Evolutionary conservation across 2,797 vertebrate species (phyloP).

Genomic region (Lacerta bilineata): DNA sequence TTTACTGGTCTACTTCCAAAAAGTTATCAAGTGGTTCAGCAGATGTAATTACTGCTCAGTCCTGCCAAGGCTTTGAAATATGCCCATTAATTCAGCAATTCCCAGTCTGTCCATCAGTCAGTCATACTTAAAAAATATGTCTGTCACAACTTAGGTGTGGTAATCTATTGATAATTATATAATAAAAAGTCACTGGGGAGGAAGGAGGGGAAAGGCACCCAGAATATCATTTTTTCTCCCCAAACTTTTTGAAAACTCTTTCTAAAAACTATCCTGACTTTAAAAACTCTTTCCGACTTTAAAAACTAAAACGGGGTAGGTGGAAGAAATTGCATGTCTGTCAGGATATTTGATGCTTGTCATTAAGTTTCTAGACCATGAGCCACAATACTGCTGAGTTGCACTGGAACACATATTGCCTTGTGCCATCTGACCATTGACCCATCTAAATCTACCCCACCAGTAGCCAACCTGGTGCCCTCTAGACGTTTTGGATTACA

Average conservation of each 20-base stretch:
- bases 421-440: too few relatives aligned
- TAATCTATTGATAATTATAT: slow-evolving; percentile 79
- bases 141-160: slow-evolving; percentile 82
- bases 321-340: slow-evolving; percentile 26
- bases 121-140: slow-evolving; percentile 87
- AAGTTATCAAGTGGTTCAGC: slow-evolving; percentile 84
- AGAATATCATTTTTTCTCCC: slow-evolving; percentile 51
- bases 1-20: slow-evolving; percentile 84
- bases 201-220: slow-evolving; percentile 3
- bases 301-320: slow-evolving; percentile 41
- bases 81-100: slow-evolving; percentile 84
- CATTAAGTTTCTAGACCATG: slow-evolving; percentile 3
- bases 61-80: slow-evolving; percentile 82
- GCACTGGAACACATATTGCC: too few relatives aligned
- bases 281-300: slow-evolving; percentile 62
- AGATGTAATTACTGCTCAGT: slow-evolving; percentile 84
- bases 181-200: slow-evolving; percentile 60
- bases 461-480: too few relatives aligned
- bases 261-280: slow-evolving; percentile 63
- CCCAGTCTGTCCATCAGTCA: slow-evolving; percentile 84
- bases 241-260: slow-evolving; percentile 64
- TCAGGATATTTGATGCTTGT: slow-evolving; percentile 50
- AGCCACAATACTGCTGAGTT: neutral
- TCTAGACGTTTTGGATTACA: too few relatives aligned
- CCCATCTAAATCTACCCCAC: too few relatives aligned